These are phyloP conservation scores for Trichonephila inaurata DNA, from an alignment of 1,140 invertebrate genomes.

Conservation along the genomic window DNA sequence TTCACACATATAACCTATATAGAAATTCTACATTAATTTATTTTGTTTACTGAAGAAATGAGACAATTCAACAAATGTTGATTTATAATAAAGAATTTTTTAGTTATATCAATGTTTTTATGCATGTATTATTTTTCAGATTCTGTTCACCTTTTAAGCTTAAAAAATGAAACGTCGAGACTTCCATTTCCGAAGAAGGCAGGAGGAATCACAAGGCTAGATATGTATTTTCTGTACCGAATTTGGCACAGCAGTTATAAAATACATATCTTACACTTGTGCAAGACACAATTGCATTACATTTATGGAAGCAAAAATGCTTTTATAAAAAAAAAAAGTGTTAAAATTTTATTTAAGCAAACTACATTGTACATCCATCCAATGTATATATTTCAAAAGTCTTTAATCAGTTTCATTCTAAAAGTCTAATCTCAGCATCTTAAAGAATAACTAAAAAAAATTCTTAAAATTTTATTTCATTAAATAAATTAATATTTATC, in stretches of 20 bases:
- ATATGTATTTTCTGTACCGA: conserved; percentile 37
- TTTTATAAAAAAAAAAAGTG: not conserved
- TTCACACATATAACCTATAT: too few relatives aligned
- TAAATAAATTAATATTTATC: too few relatives aligned
- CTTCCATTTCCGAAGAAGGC: conserved; percentile 37
- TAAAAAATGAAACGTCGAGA: conserved; percentile 66
- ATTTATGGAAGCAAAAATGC: not conserved
- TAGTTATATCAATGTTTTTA: not conserved
- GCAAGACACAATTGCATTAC: not conserved
- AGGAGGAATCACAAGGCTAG: conserved; percentile 8
- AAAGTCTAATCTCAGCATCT: not conserved
- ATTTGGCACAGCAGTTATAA: not conserved
- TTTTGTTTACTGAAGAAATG: too few relatives aligned
- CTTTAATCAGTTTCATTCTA: not conserved
- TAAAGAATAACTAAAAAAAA: too few relatives aligned
- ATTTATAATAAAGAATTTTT: too few relatives aligned
- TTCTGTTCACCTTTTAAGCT: conserved; percentile 75
- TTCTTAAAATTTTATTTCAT: too few relatives aligned
- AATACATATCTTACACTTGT: conserved; percentile 9
- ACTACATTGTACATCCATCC: not conserved
- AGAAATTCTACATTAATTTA: too few relatives aligned
- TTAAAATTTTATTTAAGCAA: not conserved
- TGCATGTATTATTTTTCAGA: conserved; percentile 59
- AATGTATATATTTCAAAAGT: not conserved
- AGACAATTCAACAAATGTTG: too few relatives aligned